Conservation (phyloP, 2,113 vertebrate genomes). For the Gavia stellata region DNA sequence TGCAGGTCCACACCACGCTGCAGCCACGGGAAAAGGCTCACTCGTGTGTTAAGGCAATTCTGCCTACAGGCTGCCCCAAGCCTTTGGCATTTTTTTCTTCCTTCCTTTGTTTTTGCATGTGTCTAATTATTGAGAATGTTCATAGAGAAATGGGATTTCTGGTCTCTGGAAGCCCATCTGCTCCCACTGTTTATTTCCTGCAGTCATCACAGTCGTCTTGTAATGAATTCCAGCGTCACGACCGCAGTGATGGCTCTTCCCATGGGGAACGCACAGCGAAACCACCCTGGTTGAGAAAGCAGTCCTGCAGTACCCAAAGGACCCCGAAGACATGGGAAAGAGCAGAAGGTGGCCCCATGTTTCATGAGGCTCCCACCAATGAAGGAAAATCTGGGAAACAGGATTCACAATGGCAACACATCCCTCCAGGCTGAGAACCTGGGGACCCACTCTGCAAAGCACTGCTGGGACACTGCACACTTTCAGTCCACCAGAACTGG, state of each 20-base stretch:
- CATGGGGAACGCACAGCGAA: not conserved
- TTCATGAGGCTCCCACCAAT: not conserved
- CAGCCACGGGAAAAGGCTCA: not conserved
- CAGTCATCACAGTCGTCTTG: not conserved
- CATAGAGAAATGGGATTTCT: not conserved
- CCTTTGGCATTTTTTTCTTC: not conserved
- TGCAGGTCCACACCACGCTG: not conserved
- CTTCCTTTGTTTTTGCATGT: not conserved
- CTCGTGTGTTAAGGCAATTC: not conserved
- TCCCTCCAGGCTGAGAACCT: not conserved
- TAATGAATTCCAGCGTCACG: not conserved
- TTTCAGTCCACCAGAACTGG: not conserved
- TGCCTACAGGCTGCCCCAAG: not conserved
- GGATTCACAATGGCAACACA: not conserved
- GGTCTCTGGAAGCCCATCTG: constrained; percentile 34
- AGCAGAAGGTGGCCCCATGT: not conserved
- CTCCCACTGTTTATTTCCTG: constrained; percentile 43
- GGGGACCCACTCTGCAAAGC: not conserved
- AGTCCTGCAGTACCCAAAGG: not conserved
- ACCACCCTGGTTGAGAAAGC: not conserved
- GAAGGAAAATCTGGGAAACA: not conserved
- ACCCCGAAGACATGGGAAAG: not conserved
- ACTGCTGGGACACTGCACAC: not conserved
- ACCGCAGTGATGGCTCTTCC: not conserved
- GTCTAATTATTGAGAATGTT: not conserved